Percentiles rank a stretch among this genome's conserved stretches.
phyloP scores from a whole-genome alignment of 2,797 vertebrate genomes.

The Scyliorhinus canicula region DNA sequence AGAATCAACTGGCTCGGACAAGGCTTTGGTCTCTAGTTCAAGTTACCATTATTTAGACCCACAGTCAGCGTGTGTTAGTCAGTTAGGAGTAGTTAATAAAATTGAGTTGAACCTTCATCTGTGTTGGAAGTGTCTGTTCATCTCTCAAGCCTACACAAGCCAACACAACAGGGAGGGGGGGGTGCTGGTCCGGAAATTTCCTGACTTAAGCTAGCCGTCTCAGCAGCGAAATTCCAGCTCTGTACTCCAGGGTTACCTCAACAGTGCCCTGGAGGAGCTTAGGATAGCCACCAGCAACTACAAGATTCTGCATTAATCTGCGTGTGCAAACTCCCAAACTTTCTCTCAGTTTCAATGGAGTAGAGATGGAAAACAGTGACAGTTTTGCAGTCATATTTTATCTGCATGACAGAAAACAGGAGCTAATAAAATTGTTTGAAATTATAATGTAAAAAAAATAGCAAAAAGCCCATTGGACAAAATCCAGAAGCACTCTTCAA shows the following conservation, averaged over 20 bases:
- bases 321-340: neutral
- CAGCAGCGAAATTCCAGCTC: neutral
- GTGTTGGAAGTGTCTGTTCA: too few species aligned
- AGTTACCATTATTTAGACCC: too few species aligned
- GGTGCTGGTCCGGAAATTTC: too few species aligned
- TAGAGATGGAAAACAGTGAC: neutral
- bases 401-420: neutral
- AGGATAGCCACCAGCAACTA: neutral
- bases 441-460: neutral
- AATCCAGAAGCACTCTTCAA: neutral
- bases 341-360: neutral
- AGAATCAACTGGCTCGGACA: too few species aligned
- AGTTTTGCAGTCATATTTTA: neutral
- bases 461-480: neutral
- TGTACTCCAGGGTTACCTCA: neutral
- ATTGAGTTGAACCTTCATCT: too few species aligned
- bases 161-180: too few species aligned
- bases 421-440: neutral
- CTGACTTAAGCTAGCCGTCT: neutral
- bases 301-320: neutral
- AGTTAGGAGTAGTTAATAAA: too few species aligned
- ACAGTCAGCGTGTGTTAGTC: too few species aligned
- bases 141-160: too few species aligned
- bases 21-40: too few species aligned
- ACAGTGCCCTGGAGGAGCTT: too few species aligned